phyloP scores from a whole-genome alignment of 2,797 vertebrate species.

The Harpagifer antarcticus region DNA sequence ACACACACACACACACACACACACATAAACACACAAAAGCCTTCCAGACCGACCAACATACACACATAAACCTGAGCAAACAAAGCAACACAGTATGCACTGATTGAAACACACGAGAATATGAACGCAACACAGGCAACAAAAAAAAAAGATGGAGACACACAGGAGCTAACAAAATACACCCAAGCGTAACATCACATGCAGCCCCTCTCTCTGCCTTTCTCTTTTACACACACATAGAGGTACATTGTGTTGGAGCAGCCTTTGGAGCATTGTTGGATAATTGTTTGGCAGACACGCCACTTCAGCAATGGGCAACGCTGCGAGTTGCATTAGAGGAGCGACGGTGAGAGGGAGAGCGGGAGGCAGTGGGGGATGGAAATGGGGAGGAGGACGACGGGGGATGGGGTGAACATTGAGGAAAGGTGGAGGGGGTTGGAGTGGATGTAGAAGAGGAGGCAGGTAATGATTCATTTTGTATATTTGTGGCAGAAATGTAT shows the following conservation, averaged over 20 bases:
- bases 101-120: slow-evolving; percentile 35
- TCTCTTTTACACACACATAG: slow-evolving; percentile 40
- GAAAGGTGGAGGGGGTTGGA: slow-evolving; percentile 49
- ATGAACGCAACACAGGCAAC: slow-evolving; percentile 50
- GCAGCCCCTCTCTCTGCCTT: slow-evolving; percentile 24
- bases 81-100: slow-evolving; percentile 31
- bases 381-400: slow-evolving; percentile 47
- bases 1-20: slow-evolving; percentile 32
- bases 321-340: slow-evolving; percentile 69
- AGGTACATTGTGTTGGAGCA: slow-evolving; percentile 67
- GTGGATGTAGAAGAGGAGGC: slow-evolving; percentile 39
- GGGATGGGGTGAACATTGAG: slow-evolving; percentile 59
- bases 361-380: slow-evolving; percentile 53
- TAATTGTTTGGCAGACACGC: slow-evolving; percentile 80
- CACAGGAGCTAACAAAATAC: slow-evolving; percentile 38
- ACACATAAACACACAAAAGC: slow-evolving; percentile 37
- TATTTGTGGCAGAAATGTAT: slow-evolving; percentile 31
- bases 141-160: slow-evolving; percentile 35
- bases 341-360: slow-evolving; percentile 18
- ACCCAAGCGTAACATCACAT: slow-evolving; percentile 48
- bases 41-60: slow-evolving; percentile 39
- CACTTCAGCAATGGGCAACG: slow-evolving; percentile 75
- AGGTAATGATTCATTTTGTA: slow-evolving; percentile 51
- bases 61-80: slow-evolving; percentile 39
- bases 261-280: slow-evolving; percentile 67